Percentiles rank a stretch among this genome's conserved stretches.
Conservation (phyloP, 2,797 vertebrate species). For the Epinephelus awoara region DNA sequence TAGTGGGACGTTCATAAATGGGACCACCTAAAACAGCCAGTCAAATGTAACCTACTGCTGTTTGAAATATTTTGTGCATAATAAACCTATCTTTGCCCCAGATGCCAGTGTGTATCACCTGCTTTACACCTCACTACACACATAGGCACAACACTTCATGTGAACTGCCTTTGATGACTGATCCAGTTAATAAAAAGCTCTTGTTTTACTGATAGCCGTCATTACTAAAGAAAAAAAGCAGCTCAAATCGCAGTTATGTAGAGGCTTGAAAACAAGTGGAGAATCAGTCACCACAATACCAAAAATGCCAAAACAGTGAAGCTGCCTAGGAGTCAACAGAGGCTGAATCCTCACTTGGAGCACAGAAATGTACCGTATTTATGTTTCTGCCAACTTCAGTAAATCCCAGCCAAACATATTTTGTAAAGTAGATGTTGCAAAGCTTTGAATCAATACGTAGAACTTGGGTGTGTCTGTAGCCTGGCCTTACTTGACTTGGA, state of each 20-base stretch:
- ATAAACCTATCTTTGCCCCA: constrained; percentile 56
- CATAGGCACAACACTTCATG: neutral
- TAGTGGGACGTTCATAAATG: constrained; percentile 61
- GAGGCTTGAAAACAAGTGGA: neutral
- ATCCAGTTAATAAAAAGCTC: too few species aligned
- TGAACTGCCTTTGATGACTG: neutral
- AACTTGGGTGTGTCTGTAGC: neutral
- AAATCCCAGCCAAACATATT: neutral
- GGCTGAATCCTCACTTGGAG: neutral
- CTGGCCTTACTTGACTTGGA: neutral
- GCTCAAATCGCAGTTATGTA: neutral
- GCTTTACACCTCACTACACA: neutral
- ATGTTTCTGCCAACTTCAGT: too few species aligned
- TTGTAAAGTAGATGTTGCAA: too few species aligned
- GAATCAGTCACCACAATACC: neutral
- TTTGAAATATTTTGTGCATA: constrained; percentile 43
- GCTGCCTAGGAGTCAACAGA: neutral
- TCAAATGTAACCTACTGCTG: constrained; percentile 13
- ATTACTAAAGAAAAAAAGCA: neutral
- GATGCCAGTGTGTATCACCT: constrained; percentile 18
- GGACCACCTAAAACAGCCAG: constrained; percentile 46
- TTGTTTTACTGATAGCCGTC: neutral
- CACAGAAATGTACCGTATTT: neutral
- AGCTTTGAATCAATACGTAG: neutral
- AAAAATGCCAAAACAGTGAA: neutral